These are phyloP conservation scores for Cryptus armator DNA, from an alignment of 2,888 invertebrate genomes.

Conservation along the genomic window DNA sequence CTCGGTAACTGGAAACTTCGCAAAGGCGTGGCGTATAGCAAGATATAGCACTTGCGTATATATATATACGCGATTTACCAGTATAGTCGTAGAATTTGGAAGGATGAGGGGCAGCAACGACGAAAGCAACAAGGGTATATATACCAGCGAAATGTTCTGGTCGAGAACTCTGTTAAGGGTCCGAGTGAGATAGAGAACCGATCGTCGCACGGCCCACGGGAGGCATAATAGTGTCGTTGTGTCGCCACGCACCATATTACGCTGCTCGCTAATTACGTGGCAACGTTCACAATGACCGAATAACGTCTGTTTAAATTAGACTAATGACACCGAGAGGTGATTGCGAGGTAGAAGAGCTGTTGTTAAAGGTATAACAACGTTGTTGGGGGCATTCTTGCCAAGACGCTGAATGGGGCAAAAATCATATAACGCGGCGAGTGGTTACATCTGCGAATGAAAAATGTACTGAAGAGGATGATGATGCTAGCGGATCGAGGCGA, in stretches of 20 bases:
- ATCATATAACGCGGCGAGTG: slow-evolving; percentile 20
- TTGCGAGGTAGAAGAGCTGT: slow-evolving; percentile 35
- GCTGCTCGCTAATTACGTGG: slow-evolving; percentile 81
- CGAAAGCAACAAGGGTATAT: slow-evolving; percentile 14
- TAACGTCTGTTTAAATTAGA: slow-evolving; percentile 80
- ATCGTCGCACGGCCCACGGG: slow-evolving; percentile 69
- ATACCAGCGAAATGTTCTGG: background rate
- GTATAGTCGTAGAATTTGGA: slow-evolving; percentile 24
- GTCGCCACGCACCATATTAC: slow-evolving; percentile 79
- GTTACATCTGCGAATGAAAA: slow-evolving; percentile 36
- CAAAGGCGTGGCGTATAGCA: slow-evolving; percentile 28
- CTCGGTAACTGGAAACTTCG: slow-evolving; percentile 49
- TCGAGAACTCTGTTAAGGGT: slow-evolving; percentile 11
- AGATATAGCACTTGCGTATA: slow-evolving; percentile 3
- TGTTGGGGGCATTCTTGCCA: slow-evolving; percentile 40
- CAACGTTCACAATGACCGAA: slow-evolving; percentile 80
- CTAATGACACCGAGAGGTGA: slow-evolving; percentile 68
- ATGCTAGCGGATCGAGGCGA: slow-evolving; percentile 5
- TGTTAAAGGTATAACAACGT: background rate
- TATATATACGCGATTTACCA: background rate
- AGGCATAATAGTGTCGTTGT: slow-evolving; percentile 68
- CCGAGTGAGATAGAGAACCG: slow-evolving; percentile 56
- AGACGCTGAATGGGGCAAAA: slow-evolving; percentile 42
- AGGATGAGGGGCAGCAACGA: slow-evolving; percentile 21
- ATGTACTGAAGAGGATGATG: slow-evolving; percentile 37